These are phyloP conservation scores for Spheniscus mendiculus DNA, from an alignment of 2,113 vertebrate species.

Conservation along the genomic window DNA sequence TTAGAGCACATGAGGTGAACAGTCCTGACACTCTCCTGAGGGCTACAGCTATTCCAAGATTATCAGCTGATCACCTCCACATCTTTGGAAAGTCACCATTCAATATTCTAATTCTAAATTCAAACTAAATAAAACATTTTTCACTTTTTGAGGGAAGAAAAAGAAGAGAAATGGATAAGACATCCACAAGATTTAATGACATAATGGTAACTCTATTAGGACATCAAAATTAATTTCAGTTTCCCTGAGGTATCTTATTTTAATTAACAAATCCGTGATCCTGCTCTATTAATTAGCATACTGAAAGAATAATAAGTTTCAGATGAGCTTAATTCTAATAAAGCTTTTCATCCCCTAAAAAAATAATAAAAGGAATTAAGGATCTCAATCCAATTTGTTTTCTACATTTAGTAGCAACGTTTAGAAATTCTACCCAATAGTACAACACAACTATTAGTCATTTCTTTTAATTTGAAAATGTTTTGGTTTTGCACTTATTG, in stretches of 20 bases:
- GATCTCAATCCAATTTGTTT: constrained; percentile 65
- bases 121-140: constrained; percentile 18
- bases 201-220: constrained; percentile 70
- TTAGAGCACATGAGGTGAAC: neutral
- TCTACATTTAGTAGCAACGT: constrained; percentile 30
- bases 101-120: constrained; percentile 26
- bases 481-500: neutral
- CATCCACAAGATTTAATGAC: constrained; percentile 62
- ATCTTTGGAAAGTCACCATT: neutral
- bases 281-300: constrained; percentile 76
- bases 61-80: neutral
- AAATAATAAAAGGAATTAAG: constrained; percentile 63
- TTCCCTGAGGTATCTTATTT: constrained; percentile 76
- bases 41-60: neutral
- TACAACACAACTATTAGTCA: constrained; percentile 1
- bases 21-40: neutral
- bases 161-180: constrained; percentile 38
- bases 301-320: constrained; percentile 69
- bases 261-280: constrained; percentile 78
- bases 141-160: neutral
- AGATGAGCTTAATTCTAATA: constrained; percentile 73
- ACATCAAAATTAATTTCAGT: constrained; percentile 79
- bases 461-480: constrained; percentile 46
- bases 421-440: constrained; percentile 9
- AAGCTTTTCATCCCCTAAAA: constrained; percentile 68